Base-by-base conservation (phyloP, 1,140 invertebrate species). In the Drosophila tristis region DNA sequence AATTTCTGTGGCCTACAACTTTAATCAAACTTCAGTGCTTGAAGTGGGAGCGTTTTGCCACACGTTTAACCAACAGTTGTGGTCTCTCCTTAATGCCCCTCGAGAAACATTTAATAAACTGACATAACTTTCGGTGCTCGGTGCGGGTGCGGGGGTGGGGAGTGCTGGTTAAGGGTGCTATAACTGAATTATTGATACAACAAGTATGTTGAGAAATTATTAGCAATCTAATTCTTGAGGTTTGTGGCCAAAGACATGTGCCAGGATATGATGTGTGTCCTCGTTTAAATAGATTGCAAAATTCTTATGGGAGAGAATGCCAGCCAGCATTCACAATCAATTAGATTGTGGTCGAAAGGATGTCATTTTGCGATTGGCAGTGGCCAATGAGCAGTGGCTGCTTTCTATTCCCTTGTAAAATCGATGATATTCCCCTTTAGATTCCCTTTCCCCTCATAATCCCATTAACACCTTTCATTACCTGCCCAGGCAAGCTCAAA, bases 391-490 rank as follows among this genome's bases (percentile, higher is more conserved):
- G n/a, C 48, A 58, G 11, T n/a, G 15, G 11, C 26, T n/a, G 8
- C 7, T 31, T 7, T 31, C 23, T 25, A 61, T 39, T 39, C 7
- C 11, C 20, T 13, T 0, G 4, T 9, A 15, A 15, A 23, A 31
- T 29, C 6, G 2, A 7, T 7, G 5, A 31, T n/a, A 15, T 48
- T 47, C 11, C 45, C 16, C 13, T 6, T 31, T 2, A 25, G 23
- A 2, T 25, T 25, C 23, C 20, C 0, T 20, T 25, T 11, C 25
- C 54, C 29, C 54, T 55, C 23, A 75, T 71, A 80, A 75, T 71
- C 50, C 50, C 45, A 76, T 80, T 80, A 66, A 50, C 78, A 73
- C 73, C 50, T 81, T 77, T 43, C 35, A 64, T 61, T 51, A 65
- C 54, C 58, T 61, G 31, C 8, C 47, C 47, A 55, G 44, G 15